These are phyloP conservation scores for Micrastur ruficollis DNA, from an alignment of 2,797 vertebrate genomes.

Conservation along the genomic window DNA sequence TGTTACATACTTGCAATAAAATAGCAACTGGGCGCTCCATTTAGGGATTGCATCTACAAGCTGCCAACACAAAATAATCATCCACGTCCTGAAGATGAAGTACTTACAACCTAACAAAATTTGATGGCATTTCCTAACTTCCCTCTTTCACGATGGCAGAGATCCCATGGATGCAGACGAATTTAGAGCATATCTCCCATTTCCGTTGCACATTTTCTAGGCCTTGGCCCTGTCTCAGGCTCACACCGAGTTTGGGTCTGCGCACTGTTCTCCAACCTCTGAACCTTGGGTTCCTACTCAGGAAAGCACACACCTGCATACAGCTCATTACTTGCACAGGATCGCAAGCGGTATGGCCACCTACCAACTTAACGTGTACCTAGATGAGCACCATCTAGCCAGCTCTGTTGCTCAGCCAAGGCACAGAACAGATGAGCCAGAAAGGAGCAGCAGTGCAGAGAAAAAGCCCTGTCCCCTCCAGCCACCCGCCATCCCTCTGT, in stretches of 20 bases:
- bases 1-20: not conserved
- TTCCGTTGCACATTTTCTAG: not conserved
- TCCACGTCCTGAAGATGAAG: not conserved
- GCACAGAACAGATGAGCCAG: not conserved
- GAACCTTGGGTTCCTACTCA: not conserved
- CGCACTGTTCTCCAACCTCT: not conserved
- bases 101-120: not conserved
- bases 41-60: not conserved
- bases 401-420: not conserved
- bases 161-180: rapidly evolving
- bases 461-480: not conserved
- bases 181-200: not conserved
- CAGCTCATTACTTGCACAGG: not conserved
- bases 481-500: not conserved
- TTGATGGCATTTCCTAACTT: not conserved
- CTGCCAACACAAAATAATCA: not conserved
- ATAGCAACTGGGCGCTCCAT: not conserved
- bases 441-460: not conserved
- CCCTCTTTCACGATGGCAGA: not conserved
- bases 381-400: not conserved
- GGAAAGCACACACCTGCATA: not conserved
- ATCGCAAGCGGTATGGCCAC: not conserved
- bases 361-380: rapidly evolving
- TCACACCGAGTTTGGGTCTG: not conserved
- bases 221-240: not conserved